Conservation (phyloP, 2,797 vertebrate species). For the Calcarius lapponicus region DNA sequence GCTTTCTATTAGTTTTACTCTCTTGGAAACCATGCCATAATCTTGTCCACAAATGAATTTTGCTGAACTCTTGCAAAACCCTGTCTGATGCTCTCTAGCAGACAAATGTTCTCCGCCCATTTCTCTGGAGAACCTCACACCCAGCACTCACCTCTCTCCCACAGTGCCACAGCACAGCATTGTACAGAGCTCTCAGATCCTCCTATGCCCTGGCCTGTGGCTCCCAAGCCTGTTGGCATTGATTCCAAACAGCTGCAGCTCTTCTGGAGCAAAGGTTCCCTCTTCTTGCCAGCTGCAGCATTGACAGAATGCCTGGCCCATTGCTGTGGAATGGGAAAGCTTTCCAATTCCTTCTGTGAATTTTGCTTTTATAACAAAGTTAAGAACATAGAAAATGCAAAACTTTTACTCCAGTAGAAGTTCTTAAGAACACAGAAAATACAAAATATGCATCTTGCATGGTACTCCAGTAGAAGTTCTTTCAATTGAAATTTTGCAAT, state of each 20-base stretch:
- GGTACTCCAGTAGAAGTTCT: neutral
- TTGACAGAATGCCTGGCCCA: neutral
- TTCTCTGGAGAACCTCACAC: neutral
- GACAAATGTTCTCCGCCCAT: neutral
- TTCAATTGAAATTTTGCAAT: neutral
- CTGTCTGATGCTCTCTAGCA: neutral
- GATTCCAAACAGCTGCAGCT: neutral
- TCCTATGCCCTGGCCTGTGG: neutral
- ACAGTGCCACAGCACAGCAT: neutral
- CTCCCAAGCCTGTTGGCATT: neutral
- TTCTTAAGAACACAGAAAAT: neutral
- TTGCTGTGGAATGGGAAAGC: neutral
- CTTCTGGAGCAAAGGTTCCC: neutral
- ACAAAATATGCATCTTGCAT: neutral
- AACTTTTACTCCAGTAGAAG: neutral
- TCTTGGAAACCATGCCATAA: neutral
- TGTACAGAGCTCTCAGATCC: neutral
- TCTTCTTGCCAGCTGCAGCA: neutral
- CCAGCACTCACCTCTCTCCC: neutral
- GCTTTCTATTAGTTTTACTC: neutral
- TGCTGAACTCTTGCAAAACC: neutral
- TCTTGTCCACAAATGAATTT: neutral
- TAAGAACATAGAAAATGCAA: neutral
- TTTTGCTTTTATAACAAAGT: neutral
- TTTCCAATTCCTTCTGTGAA: neutral